Conservation (phyloP, 2,797 vertebrate genomes). For the Argya squamiceps region DNA sequence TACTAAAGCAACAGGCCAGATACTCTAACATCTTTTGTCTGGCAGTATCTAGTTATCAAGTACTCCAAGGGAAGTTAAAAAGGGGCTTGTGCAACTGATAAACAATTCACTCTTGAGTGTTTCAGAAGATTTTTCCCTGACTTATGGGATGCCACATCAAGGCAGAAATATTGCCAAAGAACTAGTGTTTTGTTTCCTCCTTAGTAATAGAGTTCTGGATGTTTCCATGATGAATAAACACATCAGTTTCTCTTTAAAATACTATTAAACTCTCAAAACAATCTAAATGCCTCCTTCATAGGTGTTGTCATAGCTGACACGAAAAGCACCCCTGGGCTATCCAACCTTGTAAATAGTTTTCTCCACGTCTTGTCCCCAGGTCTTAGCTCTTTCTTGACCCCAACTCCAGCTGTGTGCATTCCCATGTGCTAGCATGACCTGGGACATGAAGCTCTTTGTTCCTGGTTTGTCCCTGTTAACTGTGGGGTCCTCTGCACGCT, state of each 20-base stretch:
- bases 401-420: fast-evolving
- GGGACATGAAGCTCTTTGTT: not conserved
- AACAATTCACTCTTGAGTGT: not conserved
- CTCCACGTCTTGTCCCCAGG: not conserved
- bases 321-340: not conserved
- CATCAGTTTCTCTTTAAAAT: not conserved
- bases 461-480: not conserved
- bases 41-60: not conserved
- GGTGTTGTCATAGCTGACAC: not conserved
- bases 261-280: not conserved
- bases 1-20: not conserved
- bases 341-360: not conserved
- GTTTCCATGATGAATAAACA: not conserved
- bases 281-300: not conserved
- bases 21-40: not conserved
- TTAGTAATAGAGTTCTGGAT: not conserved
- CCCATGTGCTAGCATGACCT: fast-evolving
- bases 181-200: not conserved
- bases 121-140: not conserved
- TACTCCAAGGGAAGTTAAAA: not conserved
- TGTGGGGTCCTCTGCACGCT: not conserved
- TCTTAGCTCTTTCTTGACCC: not conserved
- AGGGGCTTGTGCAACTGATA: not conserved
- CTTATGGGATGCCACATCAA: not conserved
- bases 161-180: not conserved